Evolutionary conservation across 2,113 vertebrate species (phyloP).

Genomic region (Nothoprocta pentlandii): DNA sequence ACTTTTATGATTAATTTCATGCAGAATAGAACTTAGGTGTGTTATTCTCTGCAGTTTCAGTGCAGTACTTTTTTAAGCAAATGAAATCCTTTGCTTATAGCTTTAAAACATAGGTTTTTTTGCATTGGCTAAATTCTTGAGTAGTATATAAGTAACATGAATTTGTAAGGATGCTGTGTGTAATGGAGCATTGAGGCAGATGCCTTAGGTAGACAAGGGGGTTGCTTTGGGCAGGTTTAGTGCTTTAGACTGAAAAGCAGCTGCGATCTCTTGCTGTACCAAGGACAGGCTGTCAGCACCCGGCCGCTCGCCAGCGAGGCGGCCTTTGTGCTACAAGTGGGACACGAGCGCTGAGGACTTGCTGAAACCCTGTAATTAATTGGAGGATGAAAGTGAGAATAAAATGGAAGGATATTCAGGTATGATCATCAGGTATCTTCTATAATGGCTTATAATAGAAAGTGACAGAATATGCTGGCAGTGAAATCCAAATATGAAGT

Average conservation of each 20-base stretch:
- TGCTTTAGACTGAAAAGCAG: neutral
- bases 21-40: neutral
- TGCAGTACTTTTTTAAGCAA: neutral
- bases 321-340: neutral
- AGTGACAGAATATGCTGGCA: slow-evolving; percentile 31
- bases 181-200: neutral
- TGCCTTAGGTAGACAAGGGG: accelerated
- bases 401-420: neutral
- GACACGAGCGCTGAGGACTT: accelerated
- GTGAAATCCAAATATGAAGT: slow-evolving; percentile 4
- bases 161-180: accelerated
- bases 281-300: neutral
- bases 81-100: neutral
- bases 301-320: neutral
- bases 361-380: neutral
- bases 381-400: neutral
- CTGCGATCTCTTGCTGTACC: neutral
- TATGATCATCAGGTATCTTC: neutral
- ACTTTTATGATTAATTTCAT: slow-evolving; percentile 2
- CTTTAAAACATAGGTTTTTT: neutral
- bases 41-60: neutral
- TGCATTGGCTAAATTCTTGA: neutral
- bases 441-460: neutral
- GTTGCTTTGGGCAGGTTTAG: neutral
- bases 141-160: neutral